Percentiles rank a stretch among this genome's conserved stretches.
Evolutionary conservation across 1,140 invertebrate genomes (phyloP).

Genomic region (Temnothorax curvispinosus): DNA sequence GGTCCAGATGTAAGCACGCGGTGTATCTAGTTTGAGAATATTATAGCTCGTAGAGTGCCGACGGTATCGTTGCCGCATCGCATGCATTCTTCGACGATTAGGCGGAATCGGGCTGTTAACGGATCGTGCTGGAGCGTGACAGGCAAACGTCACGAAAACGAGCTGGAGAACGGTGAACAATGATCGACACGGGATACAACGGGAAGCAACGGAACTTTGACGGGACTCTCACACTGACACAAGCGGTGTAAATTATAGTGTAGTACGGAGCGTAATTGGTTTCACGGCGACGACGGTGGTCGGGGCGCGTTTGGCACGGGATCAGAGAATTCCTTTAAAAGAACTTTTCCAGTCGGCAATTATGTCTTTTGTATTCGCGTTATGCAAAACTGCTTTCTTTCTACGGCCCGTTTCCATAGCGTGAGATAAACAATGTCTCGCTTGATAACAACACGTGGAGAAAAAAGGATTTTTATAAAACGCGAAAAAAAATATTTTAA

Average conservation of each 20-base stretch:
- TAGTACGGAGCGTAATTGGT: slow-evolving; percentile 26
- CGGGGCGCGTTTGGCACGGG: slow-evolving; percentile 3
- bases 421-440: neutral
- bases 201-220: slow-evolving; percentile 35
- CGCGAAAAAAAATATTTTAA: neutral
- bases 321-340: slow-evolving; percentile 14
- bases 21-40: neutral
- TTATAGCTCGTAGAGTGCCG: neutral
- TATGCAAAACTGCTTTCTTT: slow-evolving; percentile 36
- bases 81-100: slow-evolving; percentile 28
- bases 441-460: neutral
- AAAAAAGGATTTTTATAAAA: neutral
- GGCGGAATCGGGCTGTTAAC: slow-evolving; percentile 3
- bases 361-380: slow-evolving; percentile 47
- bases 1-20: neutral
- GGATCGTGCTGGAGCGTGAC: slow-evolving; percentile 22
- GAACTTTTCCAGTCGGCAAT: slow-evolving; percentile 35
- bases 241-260: slow-evolving; percentile 21
- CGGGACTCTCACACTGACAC: slow-evolving; percentile 29
- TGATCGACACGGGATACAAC: slow-evolving; percentile 27
- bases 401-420: neutral
- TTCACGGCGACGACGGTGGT: neutral
- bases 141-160: slow-evolving; percentile 29
- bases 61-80: neutral
- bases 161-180: slow-evolving; percentile 32